Percentiles rank a stretch among this genome's conserved stretches.
phyloP scores from a whole-genome alignment of 2,797 vertebrate genomes.

The Poliocrania exsul region DNA sequence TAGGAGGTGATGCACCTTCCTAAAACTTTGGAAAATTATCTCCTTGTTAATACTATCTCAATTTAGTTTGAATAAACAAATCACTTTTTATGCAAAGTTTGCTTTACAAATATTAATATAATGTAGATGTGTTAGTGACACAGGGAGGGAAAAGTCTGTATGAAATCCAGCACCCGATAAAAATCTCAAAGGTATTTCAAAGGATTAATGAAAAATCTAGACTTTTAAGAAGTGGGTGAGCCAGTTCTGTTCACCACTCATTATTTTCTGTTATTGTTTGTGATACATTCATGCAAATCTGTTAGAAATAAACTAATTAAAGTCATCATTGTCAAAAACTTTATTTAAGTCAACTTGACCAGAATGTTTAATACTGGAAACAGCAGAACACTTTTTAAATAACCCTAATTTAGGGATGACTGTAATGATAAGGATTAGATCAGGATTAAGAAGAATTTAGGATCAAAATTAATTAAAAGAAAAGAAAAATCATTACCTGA shows the following conservation, averaged over 20 bases:
- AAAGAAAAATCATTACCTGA: not conserved
- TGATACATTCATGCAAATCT: not conserved
- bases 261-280: not conserved
- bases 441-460: not conserved
- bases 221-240: not conserved
- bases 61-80: slow-evolving; percentile 1
- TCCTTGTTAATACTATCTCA: slow-evolving; percentile 35
- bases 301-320: not conserved
- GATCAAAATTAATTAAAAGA: not conserved
- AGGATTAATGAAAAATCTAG: not conserved
- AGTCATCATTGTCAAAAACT: not conserved
- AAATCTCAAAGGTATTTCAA: not conserved
- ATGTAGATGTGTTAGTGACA: not conserved
- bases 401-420: not conserved
- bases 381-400: not conserved
- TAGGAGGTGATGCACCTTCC: not conserved
- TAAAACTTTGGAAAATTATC: slow-evolving; percentile 42
- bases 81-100: not conserved
- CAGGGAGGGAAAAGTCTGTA: not conserved
- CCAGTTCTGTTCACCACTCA: not conserved
- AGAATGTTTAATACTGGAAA: not conserved
- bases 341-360: not conserved
- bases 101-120: not conserved
- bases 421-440: not conserved
- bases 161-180: not conserved